phyloP scores from a whole-genome alignment of 37 sponge, comb jelly and placozoan genomes.

The Corticium candelabrum region DNA sequence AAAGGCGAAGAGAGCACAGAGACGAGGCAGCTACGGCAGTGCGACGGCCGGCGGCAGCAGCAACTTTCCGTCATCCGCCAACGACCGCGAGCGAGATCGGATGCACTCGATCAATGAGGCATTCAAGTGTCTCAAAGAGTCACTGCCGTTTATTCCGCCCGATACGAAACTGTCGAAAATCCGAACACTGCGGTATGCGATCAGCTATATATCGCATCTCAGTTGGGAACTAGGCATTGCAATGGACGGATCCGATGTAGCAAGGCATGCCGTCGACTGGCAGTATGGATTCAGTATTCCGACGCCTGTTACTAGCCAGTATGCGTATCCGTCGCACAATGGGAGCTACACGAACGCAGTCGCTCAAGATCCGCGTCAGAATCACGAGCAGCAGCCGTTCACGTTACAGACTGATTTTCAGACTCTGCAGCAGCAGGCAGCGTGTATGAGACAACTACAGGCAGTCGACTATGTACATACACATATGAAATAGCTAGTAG shows the following conservation, averaged over 20 bases:
- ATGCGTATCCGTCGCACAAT: too few relatives aligned
- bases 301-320: neutral
- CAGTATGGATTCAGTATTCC: neutral
- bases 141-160: conserved; percentile 8
- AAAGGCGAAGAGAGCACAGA: neutral
- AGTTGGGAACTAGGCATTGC: neutral
- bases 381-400: too few relatives aligned
- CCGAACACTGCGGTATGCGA: neutral
- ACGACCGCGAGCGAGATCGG: neutral
- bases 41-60: neutral
- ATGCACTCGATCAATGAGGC: neutral
- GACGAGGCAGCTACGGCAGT: neutral
- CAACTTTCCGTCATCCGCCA: too few relatives aligned
- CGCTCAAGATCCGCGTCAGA: too few relatives aligned
- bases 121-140: neutral
- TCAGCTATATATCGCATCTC: neutral
- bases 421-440: too few relatives aligned
- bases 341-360: too few relatives aligned
- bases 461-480: too few relatives aligned
- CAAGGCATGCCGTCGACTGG: neutral
- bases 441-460: too few relatives aligned
- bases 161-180: conserved; percentile 5
- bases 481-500: too few relatives aligned
- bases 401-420: too few relatives aligned
- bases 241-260: neutral